phyloP scores from a whole-genome alignment of 2,113 vertebrate species.

The Lepisosteus oculatus region DNA sequence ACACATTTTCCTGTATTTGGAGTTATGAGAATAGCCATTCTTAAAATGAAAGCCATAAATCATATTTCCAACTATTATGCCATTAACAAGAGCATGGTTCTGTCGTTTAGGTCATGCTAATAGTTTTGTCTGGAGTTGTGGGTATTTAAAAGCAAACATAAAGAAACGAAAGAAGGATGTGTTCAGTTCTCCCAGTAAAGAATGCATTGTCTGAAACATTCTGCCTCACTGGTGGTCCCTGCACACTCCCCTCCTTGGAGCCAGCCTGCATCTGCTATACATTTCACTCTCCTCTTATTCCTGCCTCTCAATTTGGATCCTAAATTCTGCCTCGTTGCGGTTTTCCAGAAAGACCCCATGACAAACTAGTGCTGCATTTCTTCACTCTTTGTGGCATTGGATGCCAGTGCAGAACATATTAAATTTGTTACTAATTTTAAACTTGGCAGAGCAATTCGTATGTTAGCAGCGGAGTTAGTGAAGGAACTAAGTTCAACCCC shows the following conservation, averaged over 20 bases:
- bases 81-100: conserved; percentile 70
- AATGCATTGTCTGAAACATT: conserved; percentile 41
- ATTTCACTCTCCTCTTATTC: conserved; percentile 44
- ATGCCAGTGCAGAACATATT: conserved; percentile 76
- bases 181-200: conserved; percentile 33
- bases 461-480: conserved; percentile 68
- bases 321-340: conserved; percentile 76
- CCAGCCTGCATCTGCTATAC: conserved; percentile 64
- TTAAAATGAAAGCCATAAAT: conserved; percentile 74
- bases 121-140: conserved; percentile 57
- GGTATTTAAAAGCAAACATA: conserved; percentile 36
- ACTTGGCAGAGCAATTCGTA: conserved; percentile 71
- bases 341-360: conserved; percentile 70
- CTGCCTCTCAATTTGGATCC: conserved; percentile 63
- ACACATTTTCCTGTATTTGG: conserved; percentile 68
- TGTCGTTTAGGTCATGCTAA: conserved; percentile 68
- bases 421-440: conserved; percentile 95
- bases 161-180: conserved; percentile 27
- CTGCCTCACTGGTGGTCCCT: conserved; percentile 45
- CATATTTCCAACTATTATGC: conserved; percentile 61
- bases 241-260: conserved; percentile 26
- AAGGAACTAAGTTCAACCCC: conserved; percentile 60
- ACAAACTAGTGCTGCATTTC: conserved; percentile 77
- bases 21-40: conserved; percentile 63
- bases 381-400: conserved; percentile 71